phyloP scores from a whole-genome alignment of 2,113 vertebrate species.

The Meriones unguiculatus region DNA sequence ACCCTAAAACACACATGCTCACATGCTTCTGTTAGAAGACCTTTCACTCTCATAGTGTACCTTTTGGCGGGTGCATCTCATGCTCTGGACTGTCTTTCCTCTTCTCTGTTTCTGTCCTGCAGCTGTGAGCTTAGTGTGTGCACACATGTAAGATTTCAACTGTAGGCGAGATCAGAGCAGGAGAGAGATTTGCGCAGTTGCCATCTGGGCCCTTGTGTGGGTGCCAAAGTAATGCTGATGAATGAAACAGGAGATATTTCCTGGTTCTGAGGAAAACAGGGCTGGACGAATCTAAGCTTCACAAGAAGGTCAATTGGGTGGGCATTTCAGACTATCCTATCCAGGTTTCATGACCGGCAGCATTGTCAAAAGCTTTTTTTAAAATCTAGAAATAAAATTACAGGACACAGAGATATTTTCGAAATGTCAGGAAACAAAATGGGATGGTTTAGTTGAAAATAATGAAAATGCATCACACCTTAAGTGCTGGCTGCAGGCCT shows the following conservation, averaged over 20 bases:
- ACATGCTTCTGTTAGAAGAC: background rate
- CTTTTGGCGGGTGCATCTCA: conserved; percentile 47
- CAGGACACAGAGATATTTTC: conserved; percentile 62
- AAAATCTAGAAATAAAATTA: conserved; percentile 59
- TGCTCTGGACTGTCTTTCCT: conserved; percentile 70
- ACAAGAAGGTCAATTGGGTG: conserved; percentile 54
- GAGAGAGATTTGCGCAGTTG: conserved; percentile 77
- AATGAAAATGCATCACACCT: conserved; percentile 49
- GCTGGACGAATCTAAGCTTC: background rate
- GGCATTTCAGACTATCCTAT: conserved; percentile 62
- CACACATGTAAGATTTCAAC: conserved; percentile 80
- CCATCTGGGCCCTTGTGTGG: conserved; percentile 71
- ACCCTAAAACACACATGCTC: background rate
- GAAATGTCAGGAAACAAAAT: conserved; percentile 70
- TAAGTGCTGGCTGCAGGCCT: background rate
- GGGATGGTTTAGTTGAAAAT: conserved; percentile 55
- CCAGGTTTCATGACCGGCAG: conserved; percentile 57
- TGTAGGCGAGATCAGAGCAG: conserved; percentile 76
- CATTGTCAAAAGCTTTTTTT: conserved; percentile 60
- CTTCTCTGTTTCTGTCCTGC: conserved; percentile 53
- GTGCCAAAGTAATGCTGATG: conserved; percentile 67
- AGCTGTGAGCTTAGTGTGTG: conserved; percentile 64
- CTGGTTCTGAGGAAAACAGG: conserved; percentile 53
- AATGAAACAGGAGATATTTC: conserved; percentile 58
- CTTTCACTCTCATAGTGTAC: conserved; percentile 7